These are phyloP conservation scores for Lithosia quadra DNA, from an alignment of 2,888 invertebrate species.

Conservation along the genomic window DNA sequence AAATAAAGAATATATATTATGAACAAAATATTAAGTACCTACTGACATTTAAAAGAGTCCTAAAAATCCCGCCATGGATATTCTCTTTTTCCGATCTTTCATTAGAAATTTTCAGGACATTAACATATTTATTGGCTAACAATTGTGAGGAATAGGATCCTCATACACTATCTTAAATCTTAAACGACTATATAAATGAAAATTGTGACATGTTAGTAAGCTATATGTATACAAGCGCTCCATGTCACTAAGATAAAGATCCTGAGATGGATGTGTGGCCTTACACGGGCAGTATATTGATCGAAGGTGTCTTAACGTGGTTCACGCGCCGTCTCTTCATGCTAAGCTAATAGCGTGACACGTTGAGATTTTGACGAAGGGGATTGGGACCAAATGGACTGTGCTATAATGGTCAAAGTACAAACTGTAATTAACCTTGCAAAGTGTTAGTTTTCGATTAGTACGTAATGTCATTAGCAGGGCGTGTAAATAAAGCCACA, in stretches of 20 bases:
- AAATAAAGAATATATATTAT: too few species aligned
- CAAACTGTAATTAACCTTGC: too few species aligned
- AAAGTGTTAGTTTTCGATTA: too few species aligned
- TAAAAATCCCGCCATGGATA: too few species aligned
- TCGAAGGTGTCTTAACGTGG: constrained; percentile 1
- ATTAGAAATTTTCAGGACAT: too few species aligned
- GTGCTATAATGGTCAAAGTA: neutral
- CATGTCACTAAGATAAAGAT: constrained; percentile 1
- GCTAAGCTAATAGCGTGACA: constrained; percentile 27
- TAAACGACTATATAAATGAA: neutral
- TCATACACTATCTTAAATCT: neutral
- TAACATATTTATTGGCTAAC: too few species aligned
- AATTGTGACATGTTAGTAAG: neutral
- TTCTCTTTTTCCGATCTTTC: too few species aligned
- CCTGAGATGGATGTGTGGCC: neutral
- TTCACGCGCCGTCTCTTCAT: constrained; percentile 29
- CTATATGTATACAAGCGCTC: neutral
- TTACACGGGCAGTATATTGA: constrained; percentile 2
- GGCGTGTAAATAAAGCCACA: too few species aligned
- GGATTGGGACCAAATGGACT: neutral
- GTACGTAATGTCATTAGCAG: too few species aligned
- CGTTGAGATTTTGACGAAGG: constrained; percentile 3
- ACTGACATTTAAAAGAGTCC: too few species aligned
- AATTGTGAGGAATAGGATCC: neutral
- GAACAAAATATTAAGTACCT: too few species aligned